Conservation (phyloP, 2,113 vertebrate genomes). For the Damaliscus lunatus region DNA sequence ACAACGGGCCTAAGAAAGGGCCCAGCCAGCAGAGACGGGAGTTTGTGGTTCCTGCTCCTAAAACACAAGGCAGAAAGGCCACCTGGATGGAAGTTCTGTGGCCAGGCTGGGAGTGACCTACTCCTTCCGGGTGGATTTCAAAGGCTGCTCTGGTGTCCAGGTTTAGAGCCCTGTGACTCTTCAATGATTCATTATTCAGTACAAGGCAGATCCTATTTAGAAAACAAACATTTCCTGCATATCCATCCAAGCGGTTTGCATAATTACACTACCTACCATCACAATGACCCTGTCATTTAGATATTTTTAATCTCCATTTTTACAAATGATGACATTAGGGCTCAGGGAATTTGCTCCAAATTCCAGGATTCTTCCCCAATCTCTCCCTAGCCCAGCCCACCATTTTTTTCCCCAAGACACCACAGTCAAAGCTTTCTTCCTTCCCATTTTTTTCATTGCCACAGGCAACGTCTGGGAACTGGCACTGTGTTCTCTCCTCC, state of each 20-base stretch:
- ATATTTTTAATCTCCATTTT: background rate
- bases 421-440: background rate
- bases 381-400: background rate
- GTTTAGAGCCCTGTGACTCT: background rate
- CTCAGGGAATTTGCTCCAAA: background rate
- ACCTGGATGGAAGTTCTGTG: background rate
- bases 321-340: conserved; percentile 8
- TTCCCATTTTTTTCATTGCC: background rate
- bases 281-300: background rate
- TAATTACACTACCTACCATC: conserved; percentile 4
- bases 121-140: background rate
- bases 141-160: background rate
- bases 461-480: background rate
- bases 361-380: background rate
- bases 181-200: background rate
- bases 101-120: background rate
- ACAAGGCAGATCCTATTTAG: conserved; percentile 10
- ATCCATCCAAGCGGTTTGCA: background rate
- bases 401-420: background rate
- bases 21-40: background rate
- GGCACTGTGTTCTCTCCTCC: background rate
- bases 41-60: background rate
- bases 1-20: background rate
- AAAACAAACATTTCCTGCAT: conserved; percentile 33
- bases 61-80: background rate